Evolutionary conservation across 2,888 invertebrate genomes (phyloP).

Genomic region (Adelphocoris suturalis): DNA sequence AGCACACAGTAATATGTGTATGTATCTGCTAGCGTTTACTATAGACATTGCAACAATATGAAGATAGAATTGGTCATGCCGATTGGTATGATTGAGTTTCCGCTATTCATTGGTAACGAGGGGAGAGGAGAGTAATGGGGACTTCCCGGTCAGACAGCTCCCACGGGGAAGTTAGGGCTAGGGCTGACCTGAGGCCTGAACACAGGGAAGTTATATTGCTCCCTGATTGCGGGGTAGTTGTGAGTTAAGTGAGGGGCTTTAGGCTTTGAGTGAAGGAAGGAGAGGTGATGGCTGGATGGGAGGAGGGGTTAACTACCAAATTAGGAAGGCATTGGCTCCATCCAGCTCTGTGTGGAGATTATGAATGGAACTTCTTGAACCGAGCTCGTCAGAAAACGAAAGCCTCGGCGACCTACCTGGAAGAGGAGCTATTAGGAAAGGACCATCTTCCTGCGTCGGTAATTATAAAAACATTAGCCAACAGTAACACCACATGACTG

Average conservation of each 20-base stretch:
- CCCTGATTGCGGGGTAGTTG: slow-evolving; percentile 61
- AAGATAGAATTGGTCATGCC: background rate
- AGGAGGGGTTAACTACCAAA: slow-evolving; percentile 62
- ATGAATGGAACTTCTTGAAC: slow-evolving; percentile 60
- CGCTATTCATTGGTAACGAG: background rate
- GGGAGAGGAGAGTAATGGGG: background rate
- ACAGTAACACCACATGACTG: slow-evolving; percentile 40
- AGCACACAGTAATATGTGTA: too few species aligned
- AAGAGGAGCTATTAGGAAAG: slow-evolving; percentile 53
- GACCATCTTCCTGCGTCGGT: slow-evolving; percentile 1
- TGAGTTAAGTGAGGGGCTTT: slow-evolving; percentile 39
- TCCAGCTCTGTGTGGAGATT: slow-evolving; percentile 44
- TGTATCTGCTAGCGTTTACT: too few species aligned
- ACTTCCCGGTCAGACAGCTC: background rate
- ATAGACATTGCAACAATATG: background rate
- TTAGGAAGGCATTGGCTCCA: slow-evolving; percentile 58
- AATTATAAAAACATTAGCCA: slow-evolving; percentile 59
- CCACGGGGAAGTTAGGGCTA: background rate
- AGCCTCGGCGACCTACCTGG: slow-evolving; percentile 55
- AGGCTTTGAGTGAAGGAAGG: slow-evolving; percentile 33
- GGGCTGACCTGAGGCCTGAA: slow-evolving; percentile 35
- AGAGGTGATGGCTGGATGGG: background rate
- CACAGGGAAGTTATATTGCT: slow-evolving; percentile 47
- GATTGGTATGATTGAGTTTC: background rate
- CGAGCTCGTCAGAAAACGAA: slow-evolving; percentile 9